Evolutionary conservation across 2,113 vertebrate species (phyloP), one percentile per base, ranked within the genome.

Genomic region (Tetrax tetrax): DNA sequence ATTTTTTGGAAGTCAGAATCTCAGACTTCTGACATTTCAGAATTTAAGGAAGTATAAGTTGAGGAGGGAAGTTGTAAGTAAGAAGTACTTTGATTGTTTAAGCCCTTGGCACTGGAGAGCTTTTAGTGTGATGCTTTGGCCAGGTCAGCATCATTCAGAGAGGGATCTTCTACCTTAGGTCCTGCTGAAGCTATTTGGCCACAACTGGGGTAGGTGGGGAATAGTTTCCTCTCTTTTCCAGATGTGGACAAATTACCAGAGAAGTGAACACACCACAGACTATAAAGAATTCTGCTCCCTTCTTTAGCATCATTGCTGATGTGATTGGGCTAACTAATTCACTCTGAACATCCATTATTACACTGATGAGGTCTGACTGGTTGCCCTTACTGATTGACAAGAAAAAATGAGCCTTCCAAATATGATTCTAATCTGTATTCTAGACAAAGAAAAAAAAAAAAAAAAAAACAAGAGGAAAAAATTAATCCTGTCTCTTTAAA

Each of bases 351-450:
- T 96, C 93, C 87, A 96, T 96, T 97, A 96, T 95, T 95, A 94
- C 84, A 80, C 87, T 97, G 97, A 97, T 96, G 93, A 97, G 84
- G 95, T 95, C 93, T 96, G 94, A 97, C 96, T 97, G 90, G 54
- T 54, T 95, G 87, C 91, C 93, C 95, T 95, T 93, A 75, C 91
- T 97, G 96, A 97, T 91, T 95, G 97, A 97, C 96, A 97, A 92
- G 84, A 71, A 96, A 96, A 97, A 96, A 96, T 93, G 95, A 97
- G 85, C 31, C 38, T 94, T 95, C 74, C 54, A 87, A 96, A 92
- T 94, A 78, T 61, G 38, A 51, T 93, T 92, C 71, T 95, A 94
- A 95, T 95, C 87, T 94, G 70, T 90, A 87, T 95, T 94, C 51
- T 87, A 96, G 82, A 75, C 51, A 95, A 95, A 65, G 69, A 7